These are phyloP conservation scores for Mesoclemmys tuberculata DNA, from an alignment of 2,113 vertebrate species.

Conservation along the genomic window DNA sequence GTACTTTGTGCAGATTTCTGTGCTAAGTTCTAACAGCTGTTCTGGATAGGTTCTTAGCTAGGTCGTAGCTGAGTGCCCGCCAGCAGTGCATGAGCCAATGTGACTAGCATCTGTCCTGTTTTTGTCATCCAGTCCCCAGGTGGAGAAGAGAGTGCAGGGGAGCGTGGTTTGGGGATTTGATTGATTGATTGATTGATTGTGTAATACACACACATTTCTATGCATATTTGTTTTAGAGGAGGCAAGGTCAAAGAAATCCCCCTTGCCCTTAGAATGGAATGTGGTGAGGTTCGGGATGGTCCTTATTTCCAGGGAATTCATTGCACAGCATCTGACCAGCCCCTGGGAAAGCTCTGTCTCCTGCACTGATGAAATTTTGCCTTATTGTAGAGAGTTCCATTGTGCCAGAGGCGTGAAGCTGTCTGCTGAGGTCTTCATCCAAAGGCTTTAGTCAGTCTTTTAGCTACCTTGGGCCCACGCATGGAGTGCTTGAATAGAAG, in stretches of 20 bases:
- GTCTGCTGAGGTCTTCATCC: not conserved
- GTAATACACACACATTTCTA: not conserved
- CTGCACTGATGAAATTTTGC: not conserved
- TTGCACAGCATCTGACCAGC: not conserved
- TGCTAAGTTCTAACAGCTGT: too few species aligned
- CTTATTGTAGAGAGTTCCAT: accelerated
- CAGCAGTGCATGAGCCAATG: not conserved
- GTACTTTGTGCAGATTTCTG: too few species aligned
- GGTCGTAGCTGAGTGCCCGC: not conserved
- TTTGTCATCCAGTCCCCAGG: not conserved
- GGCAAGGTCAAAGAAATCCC: not conserved
- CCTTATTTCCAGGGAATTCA: not conserved
- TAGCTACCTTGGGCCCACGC: not conserved
- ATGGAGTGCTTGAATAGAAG: not conserved
- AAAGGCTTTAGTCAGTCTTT: not conserved
- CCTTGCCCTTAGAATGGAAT: not conserved
- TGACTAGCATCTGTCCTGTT: not conserved
- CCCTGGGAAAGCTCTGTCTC: not conserved
- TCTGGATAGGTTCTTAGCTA: not conserved
- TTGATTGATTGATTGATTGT: not conserved
- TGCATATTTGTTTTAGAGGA: not conserved
- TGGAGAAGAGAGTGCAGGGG: not conserved
- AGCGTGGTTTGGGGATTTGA: not conserved
- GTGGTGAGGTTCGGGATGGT: not conserved
- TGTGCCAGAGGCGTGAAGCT: not conserved